phyloP scores from a whole-genome alignment of 2,113 vertebrate genomes.

The Craseonycteris thonglongyai region DNA sequence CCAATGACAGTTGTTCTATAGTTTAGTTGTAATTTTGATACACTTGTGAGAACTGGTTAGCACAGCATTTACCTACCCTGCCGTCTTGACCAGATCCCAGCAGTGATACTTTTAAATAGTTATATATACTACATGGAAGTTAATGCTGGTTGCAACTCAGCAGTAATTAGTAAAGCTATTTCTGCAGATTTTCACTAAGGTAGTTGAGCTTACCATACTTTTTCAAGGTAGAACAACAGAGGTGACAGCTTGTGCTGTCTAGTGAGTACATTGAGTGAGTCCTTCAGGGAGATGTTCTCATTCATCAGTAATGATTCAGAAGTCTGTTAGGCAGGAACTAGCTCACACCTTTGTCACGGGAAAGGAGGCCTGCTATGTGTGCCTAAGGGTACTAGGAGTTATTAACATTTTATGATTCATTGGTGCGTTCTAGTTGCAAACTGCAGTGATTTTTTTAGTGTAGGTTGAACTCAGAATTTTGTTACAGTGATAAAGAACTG shows the following conservation, averaged over 20 bases:
- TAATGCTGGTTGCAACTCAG: not conserved
- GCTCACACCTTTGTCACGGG: not conserved
- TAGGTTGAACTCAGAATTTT: conserved; percentile 32
- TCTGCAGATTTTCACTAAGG: not conserved
- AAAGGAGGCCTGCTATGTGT: not conserved
- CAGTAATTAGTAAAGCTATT: not conserved
- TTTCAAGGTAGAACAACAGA: not conserved
- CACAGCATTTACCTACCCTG: no score
- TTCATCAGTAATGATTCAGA: conserved; percentile 34
- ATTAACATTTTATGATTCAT: conserved; percentile 47
- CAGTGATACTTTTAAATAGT: not conserved
- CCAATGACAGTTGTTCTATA: no score
- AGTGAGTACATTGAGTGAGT: not conserved
- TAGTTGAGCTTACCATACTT: not conserved
- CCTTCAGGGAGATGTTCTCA: not conserved
- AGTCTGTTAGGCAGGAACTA: not conserved
- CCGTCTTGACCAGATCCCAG: no score
- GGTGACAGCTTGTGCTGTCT: not conserved
- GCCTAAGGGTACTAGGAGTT: not conserved
- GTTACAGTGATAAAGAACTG: conserved; percentile 31
- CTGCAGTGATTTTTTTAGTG: not conserved
- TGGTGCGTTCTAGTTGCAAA: conserved; percentile 39
- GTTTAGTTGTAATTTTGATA: no score
- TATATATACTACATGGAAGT: not conserved
- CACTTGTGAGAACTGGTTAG: no score